Evolutionary conservation across 2,888 invertebrate genomes (phyloP).

Genomic region (Ceriagrion tenellum): DNA sequence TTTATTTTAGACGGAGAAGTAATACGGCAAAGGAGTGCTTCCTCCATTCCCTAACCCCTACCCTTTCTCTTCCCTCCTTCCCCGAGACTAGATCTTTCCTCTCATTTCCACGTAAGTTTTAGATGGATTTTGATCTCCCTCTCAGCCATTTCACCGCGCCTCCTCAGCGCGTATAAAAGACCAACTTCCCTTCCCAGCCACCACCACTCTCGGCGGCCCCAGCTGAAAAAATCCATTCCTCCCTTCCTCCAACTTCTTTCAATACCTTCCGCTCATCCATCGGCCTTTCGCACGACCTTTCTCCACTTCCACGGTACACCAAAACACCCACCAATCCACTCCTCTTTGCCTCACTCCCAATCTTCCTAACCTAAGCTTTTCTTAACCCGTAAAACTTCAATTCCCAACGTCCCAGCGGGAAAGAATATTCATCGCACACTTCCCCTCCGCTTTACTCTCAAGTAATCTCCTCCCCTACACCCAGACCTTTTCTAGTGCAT

Average conservation of each 20-base stretch:
- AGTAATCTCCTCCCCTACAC: background rate
- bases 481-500: background rate
- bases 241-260: background rate
- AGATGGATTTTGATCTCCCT: background rate
- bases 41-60: background rate
- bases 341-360: background rate
- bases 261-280: background rate
- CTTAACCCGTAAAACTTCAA: background rate
- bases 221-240: background rate
- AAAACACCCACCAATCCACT: too few species aligned
- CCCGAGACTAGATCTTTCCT: background rate
- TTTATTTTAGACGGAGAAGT: background rate
- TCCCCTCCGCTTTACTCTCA: background rate
- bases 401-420: background rate
- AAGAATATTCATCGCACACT: slow-evolving; percentile 11
- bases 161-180: background rate
- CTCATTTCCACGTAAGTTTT: slow-evolving; percentile 19
- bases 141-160: background rate
- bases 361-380: background rate
- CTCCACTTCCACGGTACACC: background rate
- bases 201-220: background rate
- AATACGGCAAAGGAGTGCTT: background rate
- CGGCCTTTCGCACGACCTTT: background rate
- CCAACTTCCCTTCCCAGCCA: background rate
- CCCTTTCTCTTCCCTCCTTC: background rate